phyloP scores from a whole-genome alignment of 2,888 invertebrate genomes.

The Phalangium opilio region DNA sequence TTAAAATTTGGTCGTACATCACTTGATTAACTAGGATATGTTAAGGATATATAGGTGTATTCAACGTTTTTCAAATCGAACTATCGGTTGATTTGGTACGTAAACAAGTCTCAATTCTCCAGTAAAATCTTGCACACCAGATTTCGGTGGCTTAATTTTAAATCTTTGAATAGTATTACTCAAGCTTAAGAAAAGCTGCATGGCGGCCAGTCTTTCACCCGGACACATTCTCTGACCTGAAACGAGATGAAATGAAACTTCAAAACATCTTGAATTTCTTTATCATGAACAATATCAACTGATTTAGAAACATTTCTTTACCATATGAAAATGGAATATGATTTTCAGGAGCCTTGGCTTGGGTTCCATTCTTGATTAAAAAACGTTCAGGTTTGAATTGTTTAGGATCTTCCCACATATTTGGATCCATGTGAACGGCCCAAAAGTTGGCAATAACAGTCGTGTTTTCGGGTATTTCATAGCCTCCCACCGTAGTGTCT shows the following conservation, averaged over 20 bases:
- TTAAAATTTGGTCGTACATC: no score
- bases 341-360: constrained; percentile 1
- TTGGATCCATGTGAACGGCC: constrained; percentile 13
- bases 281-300: constrained; percentile 9
- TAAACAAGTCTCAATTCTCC: no score
- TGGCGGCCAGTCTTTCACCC: not conserved
- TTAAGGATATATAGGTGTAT: no score
- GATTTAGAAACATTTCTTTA: not conserved
- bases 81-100: no score
- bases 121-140: no score
- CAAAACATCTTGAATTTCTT: constrained; percentile 10
- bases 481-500: constrained; percentile 10
- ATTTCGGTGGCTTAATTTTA: no score
- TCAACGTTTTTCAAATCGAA: no score
- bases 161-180: no score
- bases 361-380: constrained; percentile 5
- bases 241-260: no score
- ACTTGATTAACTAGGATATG: no score
- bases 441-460: constrained; percentile 11
- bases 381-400: constrained; percentile 14
- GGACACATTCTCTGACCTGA: constrained; percentile 2
- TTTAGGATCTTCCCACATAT: constrained; percentile 10
- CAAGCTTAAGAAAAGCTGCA: no score
- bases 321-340: constrained; percentile 12
- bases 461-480: constrained; percentile 13